Conservation (phyloP, 1,140 invertebrate genomes). For the Bilobella aurantiaca region DNA sequence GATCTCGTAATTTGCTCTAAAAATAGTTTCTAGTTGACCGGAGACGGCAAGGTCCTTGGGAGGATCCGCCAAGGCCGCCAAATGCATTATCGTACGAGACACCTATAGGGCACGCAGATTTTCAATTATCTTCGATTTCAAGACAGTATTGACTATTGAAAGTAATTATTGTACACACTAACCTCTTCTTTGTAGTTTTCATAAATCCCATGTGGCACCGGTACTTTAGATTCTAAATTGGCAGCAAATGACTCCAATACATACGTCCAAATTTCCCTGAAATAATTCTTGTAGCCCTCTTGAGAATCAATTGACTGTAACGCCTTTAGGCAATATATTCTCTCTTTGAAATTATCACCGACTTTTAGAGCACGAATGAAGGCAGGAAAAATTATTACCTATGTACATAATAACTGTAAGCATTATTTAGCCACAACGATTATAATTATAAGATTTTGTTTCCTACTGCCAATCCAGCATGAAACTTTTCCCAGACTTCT, state of each 20-base stretch:
- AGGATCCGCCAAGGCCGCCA: no score
- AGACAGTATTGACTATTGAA: no score
- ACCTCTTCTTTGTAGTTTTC: constrained; percentile 21
- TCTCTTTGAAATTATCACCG: constrained; percentile 29
- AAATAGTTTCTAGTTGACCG: no score
- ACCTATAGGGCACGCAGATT: no score
- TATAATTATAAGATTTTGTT: neutral
- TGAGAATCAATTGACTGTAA: neutral
- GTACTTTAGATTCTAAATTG: neutral
- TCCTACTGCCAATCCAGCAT: constrained; percentile 8
- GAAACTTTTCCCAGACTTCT: neutral
- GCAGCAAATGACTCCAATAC: neutral
- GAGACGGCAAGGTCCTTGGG: no score
- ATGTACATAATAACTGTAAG: neutral
- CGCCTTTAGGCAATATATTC: constrained; percentile 9
- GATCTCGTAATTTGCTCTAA: no score
- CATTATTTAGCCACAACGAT: neutral
- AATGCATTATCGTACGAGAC: no score
- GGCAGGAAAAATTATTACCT: constrained; percentile 14
- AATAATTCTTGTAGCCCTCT: neutral
- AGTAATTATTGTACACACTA: no score
- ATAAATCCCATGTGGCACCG: neutral
- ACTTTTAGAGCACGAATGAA: constrained; percentile 7
- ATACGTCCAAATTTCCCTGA: constrained; percentile 6
- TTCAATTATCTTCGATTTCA: no score